Base-by-base conservation (phyloP, 2,113 vertebrate genomes). In the Sapajus apella region DNA sequence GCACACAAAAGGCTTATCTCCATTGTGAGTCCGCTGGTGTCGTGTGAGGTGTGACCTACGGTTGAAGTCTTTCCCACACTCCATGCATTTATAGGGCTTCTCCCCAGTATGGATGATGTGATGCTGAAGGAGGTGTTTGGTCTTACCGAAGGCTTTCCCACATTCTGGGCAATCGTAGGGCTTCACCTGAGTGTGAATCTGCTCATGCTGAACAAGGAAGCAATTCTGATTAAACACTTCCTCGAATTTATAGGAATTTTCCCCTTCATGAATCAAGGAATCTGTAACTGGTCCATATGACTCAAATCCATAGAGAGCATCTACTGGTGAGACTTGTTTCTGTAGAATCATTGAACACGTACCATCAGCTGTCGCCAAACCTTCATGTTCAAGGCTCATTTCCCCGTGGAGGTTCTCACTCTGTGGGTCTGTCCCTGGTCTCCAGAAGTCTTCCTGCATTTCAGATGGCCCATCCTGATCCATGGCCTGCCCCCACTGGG, bases 111-210 rank as follows among this genome's bases (percentile, higher is more conserved):
- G 98, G n/a, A 91, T 94, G 2, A 83, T 75, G 68, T 93, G 61
- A 45, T 98, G 98, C 47, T 90, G 97, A 68, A 97, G 55, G 13
- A 98, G 90, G 50, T 95, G 90, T 75, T 58, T n/a, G 30, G 20
- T 68, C 5, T 94, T 91, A 23, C 84, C 97, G 45, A 98, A 98
- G 43, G 87, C 4, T 50, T 97, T 98, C 64, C 97, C 94, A 0
- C 97, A 98, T 18, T 97, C 90, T 5, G 73, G 37, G 89, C 98
- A 98, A 32, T 56, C 68, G 66, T 40, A 97, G 11, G 95, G 77
- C 21, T 97, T 97, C 80, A 95, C 87, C 3, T 80, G 76, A 2
- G 40, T 0, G 8, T 0, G 52, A 0, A 0, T 37, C 21, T 72
- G 95, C n/a, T 93, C 37, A 1, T 17, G 87, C n/a, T 5, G 84